Conservation (phyloP, 1,140 invertebrate species). For the Drosophila rhopaloa region DNA sequence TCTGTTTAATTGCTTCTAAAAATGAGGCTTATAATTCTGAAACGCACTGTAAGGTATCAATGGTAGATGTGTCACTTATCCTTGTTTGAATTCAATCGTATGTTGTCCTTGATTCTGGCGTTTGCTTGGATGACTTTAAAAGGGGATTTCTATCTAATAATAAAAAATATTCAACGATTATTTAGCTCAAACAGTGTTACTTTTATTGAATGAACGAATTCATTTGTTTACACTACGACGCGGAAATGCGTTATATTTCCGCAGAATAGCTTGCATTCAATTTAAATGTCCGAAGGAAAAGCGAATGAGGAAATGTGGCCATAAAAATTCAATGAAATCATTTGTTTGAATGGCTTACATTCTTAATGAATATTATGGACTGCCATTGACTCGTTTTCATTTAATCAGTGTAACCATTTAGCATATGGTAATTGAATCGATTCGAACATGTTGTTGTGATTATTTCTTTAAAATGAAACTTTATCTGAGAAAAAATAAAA, state of each 20-base stretch:
- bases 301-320: neutral
- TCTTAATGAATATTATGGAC: constrained; percentile 10
- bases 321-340: constrained; percentile 27
- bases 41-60: constrained; percentile 5
- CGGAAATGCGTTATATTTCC: neutral
- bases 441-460: neutral
- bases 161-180: neutral
- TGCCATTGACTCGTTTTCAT: neutral
- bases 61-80: constrained; percentile 11
- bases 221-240: neutral
- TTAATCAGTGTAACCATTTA: constrained; percentile 5
- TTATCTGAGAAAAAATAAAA: too few relatives aligned
- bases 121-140: constrained; percentile 27
- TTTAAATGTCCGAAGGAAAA: neutral
- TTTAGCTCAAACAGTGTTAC: neutral
- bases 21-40: neutral
- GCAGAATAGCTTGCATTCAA: neutral
- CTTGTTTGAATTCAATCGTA: constrained; percentile 3
- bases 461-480: neutral
- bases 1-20: neutral
- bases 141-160: neutral
- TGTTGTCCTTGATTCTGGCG: constrained; percentile 21
- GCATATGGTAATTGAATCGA: constrained; percentile 1
- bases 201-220: neutral
- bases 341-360: constrained; percentile 16